Conservation (phyloP, 2,113 vertebrate genomes). For the Pongo abelii region DNA sequence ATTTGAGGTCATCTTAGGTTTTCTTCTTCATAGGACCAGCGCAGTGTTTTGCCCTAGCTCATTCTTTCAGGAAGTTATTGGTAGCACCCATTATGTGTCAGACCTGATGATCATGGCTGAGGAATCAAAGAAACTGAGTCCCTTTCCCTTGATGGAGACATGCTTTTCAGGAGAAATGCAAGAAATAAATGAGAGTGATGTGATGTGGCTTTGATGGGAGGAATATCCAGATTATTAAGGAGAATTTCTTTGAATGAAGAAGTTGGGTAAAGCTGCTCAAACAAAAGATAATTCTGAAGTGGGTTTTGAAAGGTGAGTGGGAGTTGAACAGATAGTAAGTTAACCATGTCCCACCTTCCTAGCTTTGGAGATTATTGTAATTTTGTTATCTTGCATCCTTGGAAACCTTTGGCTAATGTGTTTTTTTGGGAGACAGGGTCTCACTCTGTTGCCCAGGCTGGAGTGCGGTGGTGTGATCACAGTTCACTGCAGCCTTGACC, state of each 20-base stretch:
- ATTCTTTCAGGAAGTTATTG: background rate
- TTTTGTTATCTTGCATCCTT: background rate
- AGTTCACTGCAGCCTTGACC: too few species aligned
- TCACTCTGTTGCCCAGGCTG: too few species aligned
- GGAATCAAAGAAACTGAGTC: background rate
- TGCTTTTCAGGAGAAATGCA: background rate
- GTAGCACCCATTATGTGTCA: background rate
- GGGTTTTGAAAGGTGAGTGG: slow-evolving; percentile 34
- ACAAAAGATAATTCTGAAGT: background rate
- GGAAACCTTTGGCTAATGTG: background rate
- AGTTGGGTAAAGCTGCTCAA: background rate
- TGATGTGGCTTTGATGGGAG: background rate
- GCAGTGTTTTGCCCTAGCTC: rapidly evolving
- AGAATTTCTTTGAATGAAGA: background rate
- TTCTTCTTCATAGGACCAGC: rapidly evolving
- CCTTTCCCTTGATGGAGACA: background rate
- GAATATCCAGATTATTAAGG: background rate
- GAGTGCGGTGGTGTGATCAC: too few species aligned
- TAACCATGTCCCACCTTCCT: background rate
- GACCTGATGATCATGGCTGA: background rate
- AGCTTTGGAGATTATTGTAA: background rate
- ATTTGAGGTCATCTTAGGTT: too few species aligned
- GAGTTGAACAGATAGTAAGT: background rate
- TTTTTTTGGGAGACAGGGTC: too few species aligned
- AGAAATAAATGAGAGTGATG: background rate